Base-by-base conservation (phyloP, 2,797 vertebrate genomes). In the Darevskia nairensis region DNA sequence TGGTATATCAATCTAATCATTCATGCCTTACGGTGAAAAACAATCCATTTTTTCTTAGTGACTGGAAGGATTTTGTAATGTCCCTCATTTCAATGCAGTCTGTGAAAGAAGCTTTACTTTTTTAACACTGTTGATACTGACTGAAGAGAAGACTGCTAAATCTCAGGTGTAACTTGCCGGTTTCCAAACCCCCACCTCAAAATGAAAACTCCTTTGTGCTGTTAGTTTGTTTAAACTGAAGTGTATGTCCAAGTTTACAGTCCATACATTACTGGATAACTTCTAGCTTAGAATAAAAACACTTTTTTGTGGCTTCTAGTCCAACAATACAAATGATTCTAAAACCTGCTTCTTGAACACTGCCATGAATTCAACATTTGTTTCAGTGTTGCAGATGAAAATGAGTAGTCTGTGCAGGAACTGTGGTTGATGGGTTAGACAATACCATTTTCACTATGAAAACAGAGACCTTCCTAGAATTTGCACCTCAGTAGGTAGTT, bases 81-180 rank as follows among this genome's bases (percentile, higher is more conserved):
- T 91, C 89, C 87, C 82, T 85, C 0, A 0, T 92, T 90, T 92
- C 89, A 88, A 86, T 90, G 88, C 91, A 87, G 92, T 89, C 95
- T 78, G 87, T 92, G 90, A 88, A 93, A 91, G 76, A 90, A 94
- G 61, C 90, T 92, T 91, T 91, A 92, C 87, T 91, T 86, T 94
- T 69, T 91, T 91, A 46, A 64, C 80, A 82, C 61, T 72, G 44
- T 81, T 85, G 25, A 75, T 85, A 89, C 88, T 81, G 79, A 80
- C 69, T 86, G 55, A 85, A 80, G 50, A 94, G 1, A 9, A 91
- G 87, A 88, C 89, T 86, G 78, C 44, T 94, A 88, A 91, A 95
- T 96, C 96, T 97, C 96, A 96, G 97, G 96, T 96, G 94, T 96
- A 90, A 85, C 86, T 94, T 92, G 94, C 94, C 89, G 77, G 87